Evolutionary conservation across 2,797 vertebrate genomes (phyloP).

Genomic region (Paedocypris micromegethes): DNA sequence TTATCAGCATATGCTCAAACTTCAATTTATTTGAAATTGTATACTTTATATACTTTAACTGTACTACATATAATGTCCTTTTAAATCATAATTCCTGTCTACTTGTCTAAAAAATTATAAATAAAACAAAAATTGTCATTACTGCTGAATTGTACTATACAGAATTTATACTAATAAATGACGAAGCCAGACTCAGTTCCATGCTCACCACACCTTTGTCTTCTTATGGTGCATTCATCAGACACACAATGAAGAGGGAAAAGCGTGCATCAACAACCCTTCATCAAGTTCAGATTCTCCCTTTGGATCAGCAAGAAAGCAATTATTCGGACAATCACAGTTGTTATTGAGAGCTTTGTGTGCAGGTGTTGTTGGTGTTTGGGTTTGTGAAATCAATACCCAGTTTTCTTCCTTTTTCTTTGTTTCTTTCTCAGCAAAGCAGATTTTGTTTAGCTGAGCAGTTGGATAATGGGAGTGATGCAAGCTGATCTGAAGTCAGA

Average conservation of each 20-base stretch:
- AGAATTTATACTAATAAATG: neutral
- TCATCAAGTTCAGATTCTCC: slow-evolving; percentile 3
- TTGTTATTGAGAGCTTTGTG: slow-evolving; percentile 31
- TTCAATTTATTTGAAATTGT: no score
- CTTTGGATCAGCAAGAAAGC: slow-evolving; percentile 13
- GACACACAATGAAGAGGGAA: slow-evolving; percentile 7
- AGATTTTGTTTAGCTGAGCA: slow-evolving; percentile 25
- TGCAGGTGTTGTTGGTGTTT: slow-evolving; percentile 34
- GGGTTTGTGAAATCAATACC: slow-evolving; percentile 28
- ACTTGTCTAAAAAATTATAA: no score
- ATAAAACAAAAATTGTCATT: no score
- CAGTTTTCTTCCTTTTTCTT: slow-evolving; percentile 13
- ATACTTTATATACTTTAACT: no score
- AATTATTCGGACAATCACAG: slow-evolving; percentile 21
- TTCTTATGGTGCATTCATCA: slow-evolving; percentile 11
- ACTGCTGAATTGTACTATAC: no score
- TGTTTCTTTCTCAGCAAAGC: slow-evolving; percentile 23
- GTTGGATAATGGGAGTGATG: slow-evolving; percentile 30
- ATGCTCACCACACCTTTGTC: neutral
- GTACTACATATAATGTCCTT: no score
- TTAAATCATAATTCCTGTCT: no score
- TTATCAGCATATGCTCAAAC: no score
- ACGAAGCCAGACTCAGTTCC: neutral
- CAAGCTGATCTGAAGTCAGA: slow-evolving; percentile 33
- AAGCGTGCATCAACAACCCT: slow-evolving; percentile 25